phyloP scores from a whole-genome alignment of 1,140 invertebrate species.

The Prorops nasuta region DNA sequence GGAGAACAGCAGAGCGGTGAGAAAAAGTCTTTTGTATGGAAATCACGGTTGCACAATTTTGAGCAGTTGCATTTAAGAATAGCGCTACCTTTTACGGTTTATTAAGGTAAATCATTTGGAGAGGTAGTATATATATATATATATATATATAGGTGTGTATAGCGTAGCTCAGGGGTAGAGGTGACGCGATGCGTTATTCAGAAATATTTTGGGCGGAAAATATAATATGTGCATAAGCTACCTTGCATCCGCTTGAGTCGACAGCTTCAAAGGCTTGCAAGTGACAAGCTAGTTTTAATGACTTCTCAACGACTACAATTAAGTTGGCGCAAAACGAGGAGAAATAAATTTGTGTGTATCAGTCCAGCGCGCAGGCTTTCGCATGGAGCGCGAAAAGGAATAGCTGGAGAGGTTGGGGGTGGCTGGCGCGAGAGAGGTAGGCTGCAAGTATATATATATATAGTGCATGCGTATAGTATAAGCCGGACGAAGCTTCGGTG shows the following conservation, averaged over 20 bases:
- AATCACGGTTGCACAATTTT: too few species aligned
- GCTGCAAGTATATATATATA: background rate
- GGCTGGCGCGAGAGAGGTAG: background rate
- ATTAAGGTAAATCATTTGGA: too few species aligned
- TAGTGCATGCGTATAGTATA: background rate
- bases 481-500: background rate
- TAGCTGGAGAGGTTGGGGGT: background rate
- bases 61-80: too few species aligned
- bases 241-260: background rate
- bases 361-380: background rate
- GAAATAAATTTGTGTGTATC: conserved; percentile 33
- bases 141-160: too few species aligned
- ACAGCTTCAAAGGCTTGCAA: conserved; percentile 14
- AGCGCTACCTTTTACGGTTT: too few species aligned
- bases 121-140: too few species aligned
- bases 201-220: background rate
- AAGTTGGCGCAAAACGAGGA: conserved; percentile 24
- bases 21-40: too few species aligned
- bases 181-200: background rate
- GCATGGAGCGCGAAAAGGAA: conserved; percentile 1
- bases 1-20: too few species aligned
- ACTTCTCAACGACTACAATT: conserved; percentile 31
- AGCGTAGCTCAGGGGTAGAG: too few species aligned
- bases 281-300: conserved; percentile 26
- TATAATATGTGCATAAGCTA: background rate